Percentiles rank a stretch among this genome's conserved stretches.
These are phyloP conservation scores for Pocillopora meandrina DNA, from an alignment of 92 coral and sea anemone species.

Conservation along the genomic window DNA sequence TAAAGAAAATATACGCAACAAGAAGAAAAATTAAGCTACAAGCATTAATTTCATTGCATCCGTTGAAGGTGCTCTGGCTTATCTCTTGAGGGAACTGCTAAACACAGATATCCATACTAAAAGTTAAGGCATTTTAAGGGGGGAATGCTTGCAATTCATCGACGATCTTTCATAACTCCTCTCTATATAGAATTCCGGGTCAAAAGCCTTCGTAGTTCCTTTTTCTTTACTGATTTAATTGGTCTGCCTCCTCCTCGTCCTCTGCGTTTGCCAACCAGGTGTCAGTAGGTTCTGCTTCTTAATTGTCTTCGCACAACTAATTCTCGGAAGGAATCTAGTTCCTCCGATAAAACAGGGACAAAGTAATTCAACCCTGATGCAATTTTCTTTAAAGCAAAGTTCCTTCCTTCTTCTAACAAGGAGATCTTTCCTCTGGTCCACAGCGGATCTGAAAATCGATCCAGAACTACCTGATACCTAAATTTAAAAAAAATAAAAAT, in stretches of 20 bases:
- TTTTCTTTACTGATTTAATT: neutral
- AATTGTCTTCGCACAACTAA: neutral
- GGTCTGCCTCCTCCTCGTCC: neutral
- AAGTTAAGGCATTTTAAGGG: neutral
- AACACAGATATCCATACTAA: neutral
- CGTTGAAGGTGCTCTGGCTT: slow-evolving; percentile 3
- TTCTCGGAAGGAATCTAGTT: slow-evolving; percentile 3
- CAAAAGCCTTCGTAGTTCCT: neutral
- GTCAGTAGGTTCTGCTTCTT: neutral
- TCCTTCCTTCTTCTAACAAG: slow-evolving; percentile 39
- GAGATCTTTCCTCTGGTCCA: slow-evolving; percentile 52
- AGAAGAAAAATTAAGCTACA: neutral
- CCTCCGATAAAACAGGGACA: slow-evolving; percentile 6
- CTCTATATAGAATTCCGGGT: neutral
- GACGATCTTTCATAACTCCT: neutral
- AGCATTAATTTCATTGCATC: slow-evolving; percentile 7
- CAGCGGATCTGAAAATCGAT: slow-evolving; percentile 16
- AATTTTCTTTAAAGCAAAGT: slow-evolving; percentile 63
- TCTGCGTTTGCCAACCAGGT: neutral
- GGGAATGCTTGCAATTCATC: neutral
- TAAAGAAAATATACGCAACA: neutral
- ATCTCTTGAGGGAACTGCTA: neutral
- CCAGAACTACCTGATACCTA: neutral
- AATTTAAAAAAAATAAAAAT: neutral
- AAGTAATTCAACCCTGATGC: slow-evolving; percentile 57